These are phyloP conservation scores for Sericinus montela DNA, from an alignment of 2,888 invertebrate genomes.

Conservation along the genomic window DNA sequence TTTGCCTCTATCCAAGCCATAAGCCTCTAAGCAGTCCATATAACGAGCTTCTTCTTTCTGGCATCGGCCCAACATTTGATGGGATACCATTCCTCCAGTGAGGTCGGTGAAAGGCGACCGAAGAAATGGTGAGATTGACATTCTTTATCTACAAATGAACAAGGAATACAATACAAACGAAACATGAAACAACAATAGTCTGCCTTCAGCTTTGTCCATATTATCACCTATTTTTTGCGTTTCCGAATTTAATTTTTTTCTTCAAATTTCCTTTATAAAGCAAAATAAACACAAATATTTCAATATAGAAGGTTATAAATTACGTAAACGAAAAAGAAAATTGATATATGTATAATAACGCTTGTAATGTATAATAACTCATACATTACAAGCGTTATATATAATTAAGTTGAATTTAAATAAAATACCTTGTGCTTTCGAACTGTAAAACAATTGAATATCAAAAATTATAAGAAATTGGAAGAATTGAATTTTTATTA, in stretches of 20 bases:
- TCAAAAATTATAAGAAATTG: not conserved
- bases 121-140: constrained; percentile 83
- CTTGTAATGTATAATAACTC: too few relatives aligned
- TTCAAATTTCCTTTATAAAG: too few relatives aligned
- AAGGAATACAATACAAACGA: not conserved
- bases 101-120: constrained; percentile 86
- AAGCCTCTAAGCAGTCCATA: constrained; percentile 90
- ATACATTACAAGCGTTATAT: not conserved
- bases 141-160: constrained; percentile 37
- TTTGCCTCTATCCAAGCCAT: constrained; percentile 83
- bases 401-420: not conserved
- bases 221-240: too few relatives aligned
- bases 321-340: constrained; percentile 28
- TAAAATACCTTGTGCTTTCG: not conserved
- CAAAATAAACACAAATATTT: not conserved
- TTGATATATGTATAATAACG: too few relatives aligned
- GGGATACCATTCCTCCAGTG: constrained; percentile 81
- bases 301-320: constrained; percentile 29
- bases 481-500: not conserved
- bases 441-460: not conserved
- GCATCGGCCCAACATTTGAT: constrained; percentile 83
- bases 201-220: too few relatives aligned
- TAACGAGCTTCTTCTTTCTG: constrained; percentile 83
- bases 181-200: too few relatives aligned
- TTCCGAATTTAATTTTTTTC: too few relatives aligned